Base-by-base conservation (phyloP, 2,113 vertebrate species). In the Calypte anna region DNA sequence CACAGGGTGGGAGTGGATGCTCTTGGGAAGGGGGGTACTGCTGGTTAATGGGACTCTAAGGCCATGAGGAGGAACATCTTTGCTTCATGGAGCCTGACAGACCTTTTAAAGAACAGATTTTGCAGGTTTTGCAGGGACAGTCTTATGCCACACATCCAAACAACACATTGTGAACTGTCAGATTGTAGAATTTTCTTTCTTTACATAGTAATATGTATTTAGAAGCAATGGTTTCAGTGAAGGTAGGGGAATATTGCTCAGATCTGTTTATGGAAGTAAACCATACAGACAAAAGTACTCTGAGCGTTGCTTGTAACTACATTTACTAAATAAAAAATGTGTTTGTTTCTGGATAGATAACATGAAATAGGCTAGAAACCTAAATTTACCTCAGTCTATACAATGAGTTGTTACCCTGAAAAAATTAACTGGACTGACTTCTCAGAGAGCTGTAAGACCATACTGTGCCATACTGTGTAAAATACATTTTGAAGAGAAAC, bases 221-320 rank as follows among this genome's bases (percentile, higher is more conserved):
- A 70, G 86, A 86, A 92, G 7, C 5, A 82, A 20, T 82, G 54
- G 23, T 36, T 27, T 69, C 12, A 79, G 70, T 44, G 50, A 61
- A 87, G 21, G 31, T n/a, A 28, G 62, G 33, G 79, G 21, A 85
- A 73, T 69, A 73, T 85, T 36, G 33, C 40, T 50, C 40, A 63
- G 82, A 82, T 87, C 30, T 40, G 9, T 69, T 93, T 82, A 76
- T 82, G 6, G 2, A 82, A 91, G 91, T 73, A 79, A 93, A 36
- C 8, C 8, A 57, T 61, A 61, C 7, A 15, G 40, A 43, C 36
- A 79, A 75, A 90, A 76, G 58, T 67, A 69, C 12, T 40, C 63
- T 27, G n/a, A 63, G 7, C 73, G 19, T 20, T 68, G 12, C 23
- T 82, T 79, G 19, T 76, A 91, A 69, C 33, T 59, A 15, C 16